A percentile compares a stretch with the other conserved stretches of the same genome.
Evolutionary conservation across 1,140 invertebrate genomes (phyloP).

Genomic region (Trichoplusia ni): DNA sequence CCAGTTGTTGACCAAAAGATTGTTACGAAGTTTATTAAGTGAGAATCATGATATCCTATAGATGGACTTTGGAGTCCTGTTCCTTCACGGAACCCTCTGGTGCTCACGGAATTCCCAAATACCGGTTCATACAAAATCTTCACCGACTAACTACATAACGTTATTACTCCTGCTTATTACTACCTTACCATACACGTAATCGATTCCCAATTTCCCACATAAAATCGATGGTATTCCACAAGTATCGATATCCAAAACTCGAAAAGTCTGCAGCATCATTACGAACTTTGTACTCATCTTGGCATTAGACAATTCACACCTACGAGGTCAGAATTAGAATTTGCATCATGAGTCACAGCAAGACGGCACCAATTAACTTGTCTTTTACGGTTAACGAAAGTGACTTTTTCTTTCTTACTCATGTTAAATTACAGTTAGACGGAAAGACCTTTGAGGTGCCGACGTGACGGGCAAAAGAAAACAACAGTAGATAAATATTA

Average conservation of each 20-base stretch:
- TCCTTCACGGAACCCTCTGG: constrained; percentile 24
- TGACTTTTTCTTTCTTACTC: constrained; percentile 19
- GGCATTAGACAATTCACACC: too few species aligned
- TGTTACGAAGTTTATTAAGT: too few species aligned
- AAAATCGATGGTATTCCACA: too few species aligned
- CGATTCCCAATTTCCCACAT: too few species aligned
- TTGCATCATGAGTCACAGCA: not conserved
- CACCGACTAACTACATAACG: not conserved
- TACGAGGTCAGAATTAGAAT: constrained; percentile 8
- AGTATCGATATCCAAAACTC: too few species aligned
- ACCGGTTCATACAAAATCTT: constrained; percentile 23
- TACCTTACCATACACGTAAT: constrained; percentile 1
- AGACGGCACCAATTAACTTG: constrained; percentile 17
- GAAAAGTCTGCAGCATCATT: too few species aligned
- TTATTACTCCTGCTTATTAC: constrained; percentile 13
- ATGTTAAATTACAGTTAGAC: constrained; percentile 15
- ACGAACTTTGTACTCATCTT: too few species aligned
- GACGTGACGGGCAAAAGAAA: too few species aligned
- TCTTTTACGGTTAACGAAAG: constrained; percentile 19
- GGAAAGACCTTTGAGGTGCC: not conserved
- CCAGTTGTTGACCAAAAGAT: too few species aligned
- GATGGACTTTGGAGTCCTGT: not conserved
- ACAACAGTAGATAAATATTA: not conserved
- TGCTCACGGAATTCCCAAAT: constrained; percentile 1
- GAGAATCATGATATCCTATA: not conserved